Conservation (phyloP, 2,888 invertebrate genomes). For the Heteropelma amictum region DNA sequence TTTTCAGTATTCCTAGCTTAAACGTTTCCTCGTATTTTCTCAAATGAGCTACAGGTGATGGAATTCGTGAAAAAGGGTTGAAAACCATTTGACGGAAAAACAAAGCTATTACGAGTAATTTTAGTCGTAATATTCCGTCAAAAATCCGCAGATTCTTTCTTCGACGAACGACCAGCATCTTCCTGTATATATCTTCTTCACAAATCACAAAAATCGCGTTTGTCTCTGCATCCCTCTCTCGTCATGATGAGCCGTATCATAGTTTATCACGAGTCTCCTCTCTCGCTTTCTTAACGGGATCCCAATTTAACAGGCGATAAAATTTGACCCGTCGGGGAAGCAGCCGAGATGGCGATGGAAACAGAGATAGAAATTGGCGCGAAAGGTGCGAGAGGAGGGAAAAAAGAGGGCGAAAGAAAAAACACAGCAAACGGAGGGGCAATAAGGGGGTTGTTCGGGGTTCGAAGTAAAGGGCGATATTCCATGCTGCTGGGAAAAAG, state of each 20-base stretch:
- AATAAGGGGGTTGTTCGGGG: conserved; percentile 33
- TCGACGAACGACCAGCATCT: no score
- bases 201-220: no score
- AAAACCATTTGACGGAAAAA: no score
- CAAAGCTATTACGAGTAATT: no score
- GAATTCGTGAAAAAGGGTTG: no score
- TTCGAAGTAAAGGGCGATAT: conserved; percentile 38
- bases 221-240: conserved; percentile 23
- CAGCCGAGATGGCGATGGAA: conserved; percentile 44
- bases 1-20: no score
- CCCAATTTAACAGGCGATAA: conserved; percentile 70
- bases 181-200: no score
- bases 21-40: no score
- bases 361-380: neutral
- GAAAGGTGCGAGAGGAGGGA: conserved; percentile 5
- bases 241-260: conserved; percentile 18
- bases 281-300: conserved; percentile 57
- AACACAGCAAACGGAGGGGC: conserved; percentile 12
- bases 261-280: conserved; percentile 49
- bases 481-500: conserved; percentile 9
- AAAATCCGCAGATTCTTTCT: no score
- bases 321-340: conserved; percentile 59
- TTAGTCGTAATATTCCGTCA: no score
- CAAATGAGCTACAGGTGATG: no score
- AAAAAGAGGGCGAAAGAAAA: conserved; percentile 1